Evolutionary conservation across 2,797 vertebrate species (phyloP), one percentile per base, ranked within the genome.

Genomic region (Nannoperca obscura): DNA sequence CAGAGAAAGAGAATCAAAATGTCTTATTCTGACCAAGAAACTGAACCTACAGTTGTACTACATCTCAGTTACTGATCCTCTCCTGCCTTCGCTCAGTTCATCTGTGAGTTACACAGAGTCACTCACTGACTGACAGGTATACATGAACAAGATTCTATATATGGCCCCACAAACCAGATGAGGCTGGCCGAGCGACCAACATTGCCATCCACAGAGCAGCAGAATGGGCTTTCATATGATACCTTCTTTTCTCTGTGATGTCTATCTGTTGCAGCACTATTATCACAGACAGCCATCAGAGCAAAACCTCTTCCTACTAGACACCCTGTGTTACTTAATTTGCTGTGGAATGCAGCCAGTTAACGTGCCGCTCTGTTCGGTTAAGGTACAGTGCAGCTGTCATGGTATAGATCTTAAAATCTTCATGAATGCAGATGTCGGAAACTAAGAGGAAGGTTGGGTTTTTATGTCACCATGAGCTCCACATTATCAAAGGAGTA

Each of bases 11-110:
- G 96, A 97, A 76, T 93, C 94, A 8, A 92, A 95, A n/a, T 86
- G 84, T 49, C 91, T 92, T 19, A 94, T 95, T 81, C 88, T 97
- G 86, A 96, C 94, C 5, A 91, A 94, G 34, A 93, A 94, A 78
- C 90, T 97, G 80, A 94, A 96, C 86, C 87, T 97, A 55, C 95
- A 96, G 81, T 91, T 97, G 59, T 98, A 97, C 90, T 96, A 97
- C 82, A 91, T 98, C 83, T 96, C 96, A 0, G 93, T 97, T 4
- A 63, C 86, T 55, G 89, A 85, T 32, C 32, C 32, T 32, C 6
- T 32, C 32, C 32, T 32, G 32, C 14, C 61, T 0, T 22, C 2
- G 5, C 14, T 10, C 1, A 24, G 59, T 58, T 75, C 53, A 24
- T 17, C 85, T 0, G 75, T 53, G 19, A 85, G 49, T 74, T 27